Conservation (phyloP, 23 tunicate species). For the Botrylloides violaceus region DNA sequence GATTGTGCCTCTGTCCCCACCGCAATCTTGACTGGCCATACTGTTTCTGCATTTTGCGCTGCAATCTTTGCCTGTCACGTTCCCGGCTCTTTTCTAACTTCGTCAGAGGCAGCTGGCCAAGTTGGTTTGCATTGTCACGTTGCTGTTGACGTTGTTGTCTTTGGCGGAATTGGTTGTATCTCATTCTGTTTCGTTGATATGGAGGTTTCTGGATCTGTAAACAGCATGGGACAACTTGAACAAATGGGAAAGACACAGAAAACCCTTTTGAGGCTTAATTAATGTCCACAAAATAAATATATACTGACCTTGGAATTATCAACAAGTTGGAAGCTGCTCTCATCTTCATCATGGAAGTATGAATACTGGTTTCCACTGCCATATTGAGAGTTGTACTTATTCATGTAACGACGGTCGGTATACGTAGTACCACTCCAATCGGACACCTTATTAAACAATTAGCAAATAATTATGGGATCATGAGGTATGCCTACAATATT, state of each 20-base stretch:
- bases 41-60: slow-evolving; percentile 94
- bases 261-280: no score
- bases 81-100: slow-evolving; percentile 86
- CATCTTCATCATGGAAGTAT: slow-evolving; percentile 99
- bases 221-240: background rate
- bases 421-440: slow-evolving; percentile 99
- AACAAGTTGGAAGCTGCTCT: slow-evolving; percentile 85
- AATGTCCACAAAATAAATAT: slow-evolving; percentile 6
- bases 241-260: background rate
- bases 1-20: slow-evolving; percentile 61
- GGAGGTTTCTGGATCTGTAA: slow-evolving; percentile 74
- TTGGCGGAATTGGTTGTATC: slow-evolving; percentile 87
- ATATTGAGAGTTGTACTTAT: slow-evolving; percentile 83
- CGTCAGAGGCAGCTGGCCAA: slow-evolving; percentile 58
- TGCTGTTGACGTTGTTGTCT: slow-evolving; percentile 72
- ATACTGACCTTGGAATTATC: slow-evolving; percentile 80
- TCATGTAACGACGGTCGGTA: slow-evolving; percentile 81
- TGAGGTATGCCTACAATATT: no score
- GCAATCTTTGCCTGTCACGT: slow-evolving; percentile 73
- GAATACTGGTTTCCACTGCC: slow-evolving; percentile 91
- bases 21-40: slow-evolving; percentile 82
- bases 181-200: slow-evolving; percentile 73
- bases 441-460: no score
- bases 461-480: no score
- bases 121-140: slow-evolving; percentile 16